phyloP scores from a whole-genome alignment of 2,113 vertebrate species.

The Mustela lutreola region DNA sequence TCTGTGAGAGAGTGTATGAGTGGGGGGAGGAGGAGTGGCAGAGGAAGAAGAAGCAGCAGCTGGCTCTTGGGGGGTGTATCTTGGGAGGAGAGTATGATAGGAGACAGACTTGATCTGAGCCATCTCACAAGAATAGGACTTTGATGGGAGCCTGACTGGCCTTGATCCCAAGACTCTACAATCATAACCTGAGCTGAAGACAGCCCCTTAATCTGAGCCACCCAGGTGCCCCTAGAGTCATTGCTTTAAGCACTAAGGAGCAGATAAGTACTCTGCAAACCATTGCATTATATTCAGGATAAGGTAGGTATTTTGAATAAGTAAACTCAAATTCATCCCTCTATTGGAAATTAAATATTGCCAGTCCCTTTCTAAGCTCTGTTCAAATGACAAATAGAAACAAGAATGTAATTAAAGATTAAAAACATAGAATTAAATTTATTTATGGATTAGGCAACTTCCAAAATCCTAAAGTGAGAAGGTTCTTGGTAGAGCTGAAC shows the following conservation, averaged over 20 bases:
- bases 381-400: slow-evolving; percentile 16
- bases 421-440: neutral
- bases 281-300: neutral
- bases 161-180: neutral
- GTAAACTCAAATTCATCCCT: neutral
- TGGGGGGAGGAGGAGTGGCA: neutral
- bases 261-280: neutral
- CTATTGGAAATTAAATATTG: neutral
- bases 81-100: neutral
- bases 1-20: neutral
- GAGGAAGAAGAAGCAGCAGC: neutral
- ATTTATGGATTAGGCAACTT: neutral
- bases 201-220: neutral
- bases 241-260: neutral
- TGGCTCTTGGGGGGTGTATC: neutral
- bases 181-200: neutral
- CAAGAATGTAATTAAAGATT: neutral
- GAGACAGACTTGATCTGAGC: neutral
- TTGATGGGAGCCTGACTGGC: neutral
- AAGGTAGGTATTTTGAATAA: neutral
- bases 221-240: neutral
- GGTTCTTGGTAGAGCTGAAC: neutral
- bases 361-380: neutral
- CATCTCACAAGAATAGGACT: neutral
- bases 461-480: neutral